Evolutionary conservation across 1,140 invertebrate genomes (phyloP).

Genomic region (Drosophila mauritiana): DNA sequence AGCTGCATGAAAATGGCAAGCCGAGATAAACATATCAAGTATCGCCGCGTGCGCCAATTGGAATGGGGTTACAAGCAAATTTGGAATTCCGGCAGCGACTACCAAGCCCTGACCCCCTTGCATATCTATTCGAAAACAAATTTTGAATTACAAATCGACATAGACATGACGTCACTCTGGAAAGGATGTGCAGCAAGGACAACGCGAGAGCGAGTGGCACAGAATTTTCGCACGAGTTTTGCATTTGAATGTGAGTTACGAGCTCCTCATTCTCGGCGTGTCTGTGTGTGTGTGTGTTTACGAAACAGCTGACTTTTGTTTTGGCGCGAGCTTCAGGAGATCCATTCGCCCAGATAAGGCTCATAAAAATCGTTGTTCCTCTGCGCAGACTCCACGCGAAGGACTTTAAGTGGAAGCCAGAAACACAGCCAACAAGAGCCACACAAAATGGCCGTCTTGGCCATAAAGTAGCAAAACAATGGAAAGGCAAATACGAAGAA

Average conservation of each 20-base stretch:
- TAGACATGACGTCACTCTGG: conserved; percentile 48
- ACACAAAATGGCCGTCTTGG: conserved; percentile 51
- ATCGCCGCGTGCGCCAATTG: conserved; percentile 16
- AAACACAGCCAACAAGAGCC: conserved; percentile 2
- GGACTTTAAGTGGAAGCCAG: conserved; percentile 30
- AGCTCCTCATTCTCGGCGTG: conserved; percentile 30
- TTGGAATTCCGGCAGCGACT: conserved; percentile 70
- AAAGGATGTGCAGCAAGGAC: conserved; percentile 69
- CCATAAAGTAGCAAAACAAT: conserved; percentile 52
- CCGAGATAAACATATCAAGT: conserved; percentile 38
- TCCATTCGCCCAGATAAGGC: conserved; percentile 50
- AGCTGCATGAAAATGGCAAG: conserved; percentile 70
- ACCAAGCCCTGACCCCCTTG: neutral
- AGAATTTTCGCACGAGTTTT: conserved; percentile 82
- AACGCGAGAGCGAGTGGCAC: conserved; percentile 43
- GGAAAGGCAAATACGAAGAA: neutral
- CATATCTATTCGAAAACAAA: conserved; percentile 82
- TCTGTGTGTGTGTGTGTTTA: conserved; percentile 20
- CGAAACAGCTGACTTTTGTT: conserved; percentile 79
- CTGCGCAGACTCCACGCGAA: conserved; percentile 57
- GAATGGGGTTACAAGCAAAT: conserved; percentile 52
- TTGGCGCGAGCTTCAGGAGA: conserved; percentile 57
- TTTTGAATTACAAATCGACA: conserved; percentile 82
- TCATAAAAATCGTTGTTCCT: conserved; percentile 8
- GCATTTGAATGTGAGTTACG: conserved; percentile 81